Percentiles rank a stretch among this genome's conserved stretches.
phyloP scores from a whole-genome alignment of 2,888 invertebrate genomes.

The Ophonus ardosiacus region DNA sequence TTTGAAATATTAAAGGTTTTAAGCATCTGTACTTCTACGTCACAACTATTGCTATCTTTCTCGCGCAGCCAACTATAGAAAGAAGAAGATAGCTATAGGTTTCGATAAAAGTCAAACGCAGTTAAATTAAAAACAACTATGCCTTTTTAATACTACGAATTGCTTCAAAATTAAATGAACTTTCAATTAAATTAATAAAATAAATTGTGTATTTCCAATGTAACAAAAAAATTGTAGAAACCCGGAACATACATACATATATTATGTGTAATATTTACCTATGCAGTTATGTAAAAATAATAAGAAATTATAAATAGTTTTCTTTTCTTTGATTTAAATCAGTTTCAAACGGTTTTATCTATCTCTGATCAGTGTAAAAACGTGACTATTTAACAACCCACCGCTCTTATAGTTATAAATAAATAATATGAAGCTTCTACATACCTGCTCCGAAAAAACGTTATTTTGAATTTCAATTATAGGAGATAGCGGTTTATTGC shows the following conservation, averaged over 20 bases:
- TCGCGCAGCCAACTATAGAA: too few species aligned
- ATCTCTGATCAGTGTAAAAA: neutral
- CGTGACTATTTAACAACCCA: neutral
- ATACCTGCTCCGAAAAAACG: neutral
- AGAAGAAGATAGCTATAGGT: too few species aligned
- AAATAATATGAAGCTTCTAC: neutral
- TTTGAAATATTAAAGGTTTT: too few species aligned
- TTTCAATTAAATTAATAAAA: too few species aligned
- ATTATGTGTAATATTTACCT: neutral
- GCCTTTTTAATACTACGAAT: too few species aligned
- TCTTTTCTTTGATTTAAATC: neutral
- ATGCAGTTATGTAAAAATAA: neutral
- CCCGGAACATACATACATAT: neutral
- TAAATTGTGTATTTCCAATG: too few species aligned
- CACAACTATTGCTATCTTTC: too few species aligned
- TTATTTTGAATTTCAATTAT: constrained; percentile 1
- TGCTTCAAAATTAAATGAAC: too few species aligned
- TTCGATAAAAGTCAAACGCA: too few species aligned
- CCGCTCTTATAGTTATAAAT: neutral
- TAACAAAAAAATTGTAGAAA: neutral
- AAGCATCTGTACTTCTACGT: too few species aligned
- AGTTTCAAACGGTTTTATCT: neutral
- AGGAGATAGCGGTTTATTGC: neutral
- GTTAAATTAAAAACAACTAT: too few species aligned
- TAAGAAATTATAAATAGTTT: neutral